Evolutionary conservation across 2,113 vertebrate genomes (phyloP).

Genomic region (Cepphus grylle): DNA sequence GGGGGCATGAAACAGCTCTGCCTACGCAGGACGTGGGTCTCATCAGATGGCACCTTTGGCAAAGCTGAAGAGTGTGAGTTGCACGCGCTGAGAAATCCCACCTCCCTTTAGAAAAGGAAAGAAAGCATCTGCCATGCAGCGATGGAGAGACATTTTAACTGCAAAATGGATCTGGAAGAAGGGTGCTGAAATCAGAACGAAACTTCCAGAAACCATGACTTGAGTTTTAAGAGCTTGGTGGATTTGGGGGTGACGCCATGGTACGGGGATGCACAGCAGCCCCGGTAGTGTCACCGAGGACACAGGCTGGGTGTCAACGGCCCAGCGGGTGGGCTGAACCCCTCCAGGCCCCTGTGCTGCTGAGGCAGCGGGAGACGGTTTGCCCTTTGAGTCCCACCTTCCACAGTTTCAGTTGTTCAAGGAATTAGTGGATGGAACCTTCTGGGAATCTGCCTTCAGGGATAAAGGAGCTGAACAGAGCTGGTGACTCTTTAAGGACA

Average conservation of each 20-base stretch:
- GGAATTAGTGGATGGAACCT: not conserved
- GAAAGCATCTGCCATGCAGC: fast-evolving
- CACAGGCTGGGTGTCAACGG: not conserved
- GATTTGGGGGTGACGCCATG: not conserved
- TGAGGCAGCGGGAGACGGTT: not conserved
- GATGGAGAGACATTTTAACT: not conserved
- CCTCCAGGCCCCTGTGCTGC: not conserved
- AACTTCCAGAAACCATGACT: not conserved
- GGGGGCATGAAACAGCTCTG: not conserved
- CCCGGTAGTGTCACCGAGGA: not conserved
- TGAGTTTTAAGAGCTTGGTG: not conserved
- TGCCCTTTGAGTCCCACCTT: not conserved
- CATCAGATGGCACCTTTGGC: not conserved
- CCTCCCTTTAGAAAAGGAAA: not conserved
- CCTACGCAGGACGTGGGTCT: not conserved
- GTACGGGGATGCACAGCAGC: fast-evolving
- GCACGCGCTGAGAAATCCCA: not conserved
- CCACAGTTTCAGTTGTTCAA: not conserved
- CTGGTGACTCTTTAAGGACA: not conserved
- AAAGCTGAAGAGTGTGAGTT: not conserved
- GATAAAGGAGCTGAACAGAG: not conserved
- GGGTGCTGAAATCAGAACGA: not conserved
- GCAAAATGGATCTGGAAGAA: not conserved
- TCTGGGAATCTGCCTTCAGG: not conserved
- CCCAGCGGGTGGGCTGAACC: not conserved